A percentile compares a stretch with the other conserved stretches of the same genome.
These are phyloP conservation scores for Melanerpes formicivorus DNA, from an alignment of 2,113 vertebrate species.

Conservation along the genomic window DNA sequence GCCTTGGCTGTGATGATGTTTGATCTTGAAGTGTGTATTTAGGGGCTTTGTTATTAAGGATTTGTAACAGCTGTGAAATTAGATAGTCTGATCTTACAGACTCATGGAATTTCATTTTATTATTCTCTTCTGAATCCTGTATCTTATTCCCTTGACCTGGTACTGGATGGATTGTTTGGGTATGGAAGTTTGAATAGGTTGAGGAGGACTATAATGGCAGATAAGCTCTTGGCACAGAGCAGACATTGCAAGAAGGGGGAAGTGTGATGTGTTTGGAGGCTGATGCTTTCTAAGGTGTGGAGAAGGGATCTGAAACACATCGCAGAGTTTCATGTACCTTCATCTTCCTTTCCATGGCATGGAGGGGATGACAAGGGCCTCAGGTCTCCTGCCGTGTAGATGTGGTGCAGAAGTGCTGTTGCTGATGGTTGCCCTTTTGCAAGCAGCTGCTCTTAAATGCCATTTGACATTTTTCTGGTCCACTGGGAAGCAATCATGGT, in stretches of 20 bases:
- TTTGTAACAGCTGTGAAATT: background rate
- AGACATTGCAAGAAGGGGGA: background rate
- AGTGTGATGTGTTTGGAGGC: background rate
- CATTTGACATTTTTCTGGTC: background rate
- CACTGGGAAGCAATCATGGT: background rate
- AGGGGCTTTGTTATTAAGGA: background rate
- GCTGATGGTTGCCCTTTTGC: background rate
- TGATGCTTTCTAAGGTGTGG: background rate
- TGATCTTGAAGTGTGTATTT: background rate
- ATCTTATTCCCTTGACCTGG: background rate
- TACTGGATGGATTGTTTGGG: background rate
- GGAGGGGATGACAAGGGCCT: background rate
- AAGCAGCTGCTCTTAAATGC: background rate
- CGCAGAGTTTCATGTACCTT: background rate
- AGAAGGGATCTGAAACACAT: fast-evolving
- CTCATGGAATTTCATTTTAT: background rate
- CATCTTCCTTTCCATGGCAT: background rate
- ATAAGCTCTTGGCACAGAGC: background rate
- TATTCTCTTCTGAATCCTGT: background rate
- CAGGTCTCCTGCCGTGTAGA: background rate
- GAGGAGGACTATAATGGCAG: background rate
- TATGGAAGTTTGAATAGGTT: background rate
- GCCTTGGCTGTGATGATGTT: background rate
- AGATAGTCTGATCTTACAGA: background rate
- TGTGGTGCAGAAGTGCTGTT: background rate